Evolutionary conservation across 2,888 invertebrate genomes (phyloP), one percentile per base, ranked within the genome.

Genomic region (Yponomeuta evonymella): DNA sequence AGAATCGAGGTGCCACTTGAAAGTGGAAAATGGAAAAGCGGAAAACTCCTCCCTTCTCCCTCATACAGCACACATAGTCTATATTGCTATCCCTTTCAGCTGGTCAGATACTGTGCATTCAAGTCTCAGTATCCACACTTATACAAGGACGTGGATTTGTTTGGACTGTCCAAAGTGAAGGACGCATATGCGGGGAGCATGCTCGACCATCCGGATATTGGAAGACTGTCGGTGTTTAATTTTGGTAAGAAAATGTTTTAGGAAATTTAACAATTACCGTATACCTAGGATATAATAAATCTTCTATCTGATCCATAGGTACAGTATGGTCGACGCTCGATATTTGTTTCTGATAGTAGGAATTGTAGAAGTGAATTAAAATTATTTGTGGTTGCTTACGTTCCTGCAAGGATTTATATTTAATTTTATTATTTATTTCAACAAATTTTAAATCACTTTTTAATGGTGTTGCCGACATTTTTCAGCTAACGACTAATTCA

Each of bases 41-140:
- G 51, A 58, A 58, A 58, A 58, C 51, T 58, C 51, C 15, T 58
- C 51, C 15, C 51, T 15, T 58, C 51, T 58, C 51, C 15, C 51
- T 58, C 51, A 15, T 12, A 15, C 51, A 12, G 6, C 2, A 12
- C 8, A 1, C 2, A 4, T 15, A 15, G 2, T 58, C 51, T 58
- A 15, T 15, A 12, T 58, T 12, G 5, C 9, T 58, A 15, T 58
- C 51, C 4, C 75, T 77, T 75, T 1, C 83, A 91, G 91, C 72
- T 91, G 76, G 88, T 90, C 48, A 83, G 90, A 1, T 88, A 90
- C 76, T 88, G 85, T 75, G 74, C 74, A 1, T 91, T 92, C 76
- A 79, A 87, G 15, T 81, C 83, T 63, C 80, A 89, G 70, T 76
- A 91, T 72, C 83, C 83, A 0, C 75, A 81, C 0, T 75, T 91